Conservation (phyloP, 2,797 vertebrate genomes). For the Lates japonicus region DNA sequence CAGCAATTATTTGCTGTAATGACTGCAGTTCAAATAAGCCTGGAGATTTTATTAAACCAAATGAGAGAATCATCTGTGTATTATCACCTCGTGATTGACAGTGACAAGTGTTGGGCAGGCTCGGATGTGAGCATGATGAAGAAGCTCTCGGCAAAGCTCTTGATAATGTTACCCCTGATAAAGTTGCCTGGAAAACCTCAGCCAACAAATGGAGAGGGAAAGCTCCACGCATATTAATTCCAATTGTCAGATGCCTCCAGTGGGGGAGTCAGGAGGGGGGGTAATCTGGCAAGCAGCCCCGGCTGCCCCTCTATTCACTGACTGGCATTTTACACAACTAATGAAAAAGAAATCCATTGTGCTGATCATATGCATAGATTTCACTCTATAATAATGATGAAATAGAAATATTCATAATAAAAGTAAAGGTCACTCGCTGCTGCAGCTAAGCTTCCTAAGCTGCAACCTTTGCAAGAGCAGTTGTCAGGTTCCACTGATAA, state of each 20-base stretch:
- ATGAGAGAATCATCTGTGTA: slow-evolving; percentile 99
- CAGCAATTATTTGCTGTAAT: slow-evolving; percentile 99
- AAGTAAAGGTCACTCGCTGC: slow-evolving; percentile 97
- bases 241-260: slow-evolving; percentile 84
- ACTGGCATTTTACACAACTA: slow-evolving; percentile 95
- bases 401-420: slow-evolving; percentile 99
- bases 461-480: slow-evolving; percentile 94
- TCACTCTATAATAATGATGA: slow-evolving; percentile 94
- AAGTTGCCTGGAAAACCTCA: slow-evolving; percentile 93
- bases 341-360: slow-evolving; percentile 92
- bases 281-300: slow-evolving; percentile 76
- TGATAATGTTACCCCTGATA: slow-evolving; percentile 98
- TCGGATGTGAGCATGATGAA: slow-evolving; percentile 95
- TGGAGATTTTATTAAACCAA: slow-evolving; percentile 99
- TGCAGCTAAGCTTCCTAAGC: slow-evolving; percentile 96
- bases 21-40: slow-evolving; percentile 99
- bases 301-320: slow-evolving; percentile 84
- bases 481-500: slow-evolving; percentile 82
- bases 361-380: slow-evolving; percentile 93
- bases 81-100: slow-evolving; percentile 99
- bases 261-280: slow-evolving; percentile 68
- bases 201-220: slow-evolving; percentile 91
- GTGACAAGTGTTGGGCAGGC: slow-evolving; percentile 96
- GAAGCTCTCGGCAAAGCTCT: slow-evolving; percentile 95
- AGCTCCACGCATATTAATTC: slow-evolving; percentile 95